phyloP scores from a whole-genome alignment of 1,140 invertebrate species.

The Zaprionus taronus region DNA sequence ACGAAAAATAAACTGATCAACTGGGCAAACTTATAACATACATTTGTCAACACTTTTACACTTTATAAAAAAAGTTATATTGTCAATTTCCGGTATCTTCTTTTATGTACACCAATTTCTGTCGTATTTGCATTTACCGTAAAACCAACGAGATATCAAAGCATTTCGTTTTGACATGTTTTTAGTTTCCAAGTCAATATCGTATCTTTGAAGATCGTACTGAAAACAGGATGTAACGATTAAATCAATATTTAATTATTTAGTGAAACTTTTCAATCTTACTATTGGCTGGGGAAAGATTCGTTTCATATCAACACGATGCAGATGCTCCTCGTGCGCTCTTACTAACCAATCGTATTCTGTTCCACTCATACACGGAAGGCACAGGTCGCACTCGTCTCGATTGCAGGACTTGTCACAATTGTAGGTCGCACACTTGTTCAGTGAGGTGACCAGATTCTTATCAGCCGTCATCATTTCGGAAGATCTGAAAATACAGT shows the following conservation, averaged over 20 bases:
- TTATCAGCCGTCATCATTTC: conserved; percentile 91
- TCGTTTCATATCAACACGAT: conserved; percentile 91
- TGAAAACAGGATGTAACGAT: conserved; percentile 31
- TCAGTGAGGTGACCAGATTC: conserved; percentile 91
- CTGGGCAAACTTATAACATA: background rate
- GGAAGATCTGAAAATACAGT: conserved; percentile 60
- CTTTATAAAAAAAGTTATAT: too few relatives aligned
- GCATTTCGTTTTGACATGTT: conserved; percentile 62
- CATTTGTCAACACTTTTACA: background rate
- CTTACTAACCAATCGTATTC: conserved; percentile 86
- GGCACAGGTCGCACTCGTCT: conserved; percentile 91
- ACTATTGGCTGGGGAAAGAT: conserved; percentile 92
- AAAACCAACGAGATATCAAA: conserved; percentile 75
- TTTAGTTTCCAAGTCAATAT: conserved; percentile 54
- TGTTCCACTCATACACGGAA: conserved; percentile 89
- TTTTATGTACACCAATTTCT: conserved; percentile 63
- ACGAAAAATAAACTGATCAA: background rate
- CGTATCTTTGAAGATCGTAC: conserved; percentile 34
- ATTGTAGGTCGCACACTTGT: conserved; percentile 87
- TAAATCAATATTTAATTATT: background rate
- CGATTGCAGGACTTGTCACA: conserved; percentile 88
- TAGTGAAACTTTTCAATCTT: conserved; percentile 54
- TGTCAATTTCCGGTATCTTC: too few relatives aligned
- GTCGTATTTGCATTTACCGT: conserved; percentile 74
- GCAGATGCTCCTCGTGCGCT: conserved; percentile 92